Evolutionary conservation across 2,113 vertebrate genomes (phyloP), one percentile per base, ranked within the genome.

Genomic region (Bubo blakistoni): DNA sequence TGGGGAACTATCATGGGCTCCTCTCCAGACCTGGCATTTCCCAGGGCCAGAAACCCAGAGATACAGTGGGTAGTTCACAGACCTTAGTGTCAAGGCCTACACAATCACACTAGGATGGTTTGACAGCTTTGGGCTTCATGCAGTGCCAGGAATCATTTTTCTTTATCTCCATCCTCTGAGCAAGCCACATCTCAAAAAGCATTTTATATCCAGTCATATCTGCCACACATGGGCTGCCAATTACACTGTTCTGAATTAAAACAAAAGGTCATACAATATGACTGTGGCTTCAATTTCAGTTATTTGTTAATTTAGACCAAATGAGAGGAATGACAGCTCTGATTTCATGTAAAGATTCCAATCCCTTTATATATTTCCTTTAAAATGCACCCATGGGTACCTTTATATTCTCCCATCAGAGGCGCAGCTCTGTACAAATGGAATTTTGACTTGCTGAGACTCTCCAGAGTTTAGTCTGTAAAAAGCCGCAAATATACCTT

Each of bases 251-350:
- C 42, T 49, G 67, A 93, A 88, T 78, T 51, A 84, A 86, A 94
- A 71, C 6, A 92, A 66, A 88, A 83, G 20, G 69, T 83, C 40
- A 81, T 20, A 90, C 4, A 42, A 82, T 7, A 24, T 46, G 10
- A 63, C 26, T 84, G 79, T 16, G 11, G 29, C 36, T 91, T 94
- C 38, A 57, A 2, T 57, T 84, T 81, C n/a, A 88, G 26, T 59
- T 93, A 59, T 44, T 88, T 81, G 40, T 86, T 91, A 25, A 74
- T 91, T 94, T 92, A 86, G 40, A 94, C 6, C 42, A 87, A 93
- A 71, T 55, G 27, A 86, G 71, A 92, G 46, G 25, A 78, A 79
- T 22, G 9, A 81, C 14, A 87, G 24, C 17, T 74, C 38, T 63
- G 36, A 76, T 81, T 86, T 84, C 34, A 84, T 19, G 38, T 32